Conservation (phyloP, 2,113 vertebrate species). For the Polypterus senegalus region DNA sequence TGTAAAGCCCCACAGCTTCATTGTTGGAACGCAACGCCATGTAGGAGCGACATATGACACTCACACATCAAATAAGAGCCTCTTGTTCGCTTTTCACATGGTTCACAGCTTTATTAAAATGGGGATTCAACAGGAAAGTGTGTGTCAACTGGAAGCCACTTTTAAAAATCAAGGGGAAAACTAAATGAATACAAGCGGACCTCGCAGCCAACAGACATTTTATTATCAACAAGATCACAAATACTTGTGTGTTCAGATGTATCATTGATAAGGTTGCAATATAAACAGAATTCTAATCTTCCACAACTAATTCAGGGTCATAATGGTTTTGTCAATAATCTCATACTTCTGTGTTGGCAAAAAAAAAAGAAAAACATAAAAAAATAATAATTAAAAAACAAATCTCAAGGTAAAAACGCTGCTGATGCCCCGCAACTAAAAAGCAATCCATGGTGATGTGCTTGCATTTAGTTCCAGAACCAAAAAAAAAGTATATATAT, state of each 20-base stretch:
- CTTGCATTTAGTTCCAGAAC: slow-evolving; percentile 30
- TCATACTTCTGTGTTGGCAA: slow-evolving; percentile 52
- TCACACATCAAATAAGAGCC: too few species aligned
- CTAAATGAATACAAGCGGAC: slow-evolving; percentile 18
- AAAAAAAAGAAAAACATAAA: slow-evolving; percentile 29
- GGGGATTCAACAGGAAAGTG: slow-evolving; percentile 24
- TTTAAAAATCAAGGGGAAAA: slow-evolving; percentile 27
- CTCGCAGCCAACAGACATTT: slow-evolving; percentile 70
- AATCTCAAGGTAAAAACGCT: slow-evolving; percentile 40
- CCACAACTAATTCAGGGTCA: slow-evolving; percentile 48
- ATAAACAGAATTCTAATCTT: slow-evolving; percentile 36
- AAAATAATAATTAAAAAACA: slow-evolving; percentile 9
- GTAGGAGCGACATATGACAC: too few species aligned
- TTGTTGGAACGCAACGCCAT: too few species aligned
- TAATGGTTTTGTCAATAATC: slow-evolving; percentile 38
- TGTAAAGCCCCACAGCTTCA: too few species aligned
- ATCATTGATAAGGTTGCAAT: slow-evolving; percentile 47
- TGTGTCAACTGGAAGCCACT: too few species aligned
- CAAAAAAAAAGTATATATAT: slow-evolving; percentile 27
- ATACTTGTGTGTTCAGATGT: slow-evolving; percentile 51
- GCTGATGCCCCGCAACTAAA: slow-evolving; percentile 52
- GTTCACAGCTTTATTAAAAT: slow-evolving; percentile 49
- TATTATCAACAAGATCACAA: slow-evolving; percentile 80
- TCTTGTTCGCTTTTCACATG: slow-evolving; percentile 18
- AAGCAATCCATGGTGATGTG: slow-evolving; percentile 48